phyloP scores from a whole-genome alignment of 2,113 vertebrate genomes.

The Oncorhynchus masou region DNA sequence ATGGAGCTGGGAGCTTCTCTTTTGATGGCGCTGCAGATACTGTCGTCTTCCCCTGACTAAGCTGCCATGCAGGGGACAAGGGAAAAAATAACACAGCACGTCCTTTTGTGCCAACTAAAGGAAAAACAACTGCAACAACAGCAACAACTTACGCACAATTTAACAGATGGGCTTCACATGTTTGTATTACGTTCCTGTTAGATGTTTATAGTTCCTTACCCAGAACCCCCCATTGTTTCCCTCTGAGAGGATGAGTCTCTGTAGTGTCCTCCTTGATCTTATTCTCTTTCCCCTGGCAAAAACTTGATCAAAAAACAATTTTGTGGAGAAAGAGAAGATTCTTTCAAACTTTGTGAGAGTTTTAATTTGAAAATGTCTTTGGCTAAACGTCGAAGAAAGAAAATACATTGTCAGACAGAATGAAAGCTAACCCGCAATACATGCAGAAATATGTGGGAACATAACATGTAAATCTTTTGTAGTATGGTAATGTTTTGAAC shows the following conservation, averaged over 20 bases:
- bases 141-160: not conserved
- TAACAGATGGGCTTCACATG: not conserved
- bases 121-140: not conserved
- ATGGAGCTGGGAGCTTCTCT: not conserved
- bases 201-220: not conserved
- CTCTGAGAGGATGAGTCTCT: not conserved
- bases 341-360: not conserved
- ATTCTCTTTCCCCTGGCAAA: not conserved
- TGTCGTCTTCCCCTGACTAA: not conserved
- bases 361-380: not conserved
- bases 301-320: not conserved
- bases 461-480: too few species aligned
- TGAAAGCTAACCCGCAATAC: not conserved
- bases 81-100: not conserved
- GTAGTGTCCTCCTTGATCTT: not conserved
- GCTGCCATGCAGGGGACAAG: not conserved
- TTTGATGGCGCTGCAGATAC: not conserved
- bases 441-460: too few species aligned
- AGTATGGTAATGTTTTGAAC: too few species aligned
- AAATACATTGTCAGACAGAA: too few species aligned
- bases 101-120: not conserved
- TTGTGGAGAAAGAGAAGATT: not conserved
- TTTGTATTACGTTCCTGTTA: not conserved
- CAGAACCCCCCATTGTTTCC: not conserved
- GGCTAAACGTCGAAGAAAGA: too few species aligned